Evolutionary conservation across 2,113 vertebrate species (phyloP).

Genomic region (Neotragus moschatus): DNA sequence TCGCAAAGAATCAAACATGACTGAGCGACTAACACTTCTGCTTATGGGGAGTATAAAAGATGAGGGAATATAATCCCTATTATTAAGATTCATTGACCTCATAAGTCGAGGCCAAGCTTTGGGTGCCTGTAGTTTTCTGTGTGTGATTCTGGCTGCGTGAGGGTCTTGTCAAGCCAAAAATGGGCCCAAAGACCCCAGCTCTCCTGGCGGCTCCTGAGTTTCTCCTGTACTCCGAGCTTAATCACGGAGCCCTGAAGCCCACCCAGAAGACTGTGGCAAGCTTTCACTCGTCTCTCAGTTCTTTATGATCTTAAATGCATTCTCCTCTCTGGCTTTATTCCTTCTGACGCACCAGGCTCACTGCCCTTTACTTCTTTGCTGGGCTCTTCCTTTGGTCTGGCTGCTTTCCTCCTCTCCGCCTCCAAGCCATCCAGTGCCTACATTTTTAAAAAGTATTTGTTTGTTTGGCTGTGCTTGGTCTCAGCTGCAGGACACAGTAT

Average conservation of each 20-base stretch:
- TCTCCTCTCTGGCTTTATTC: background rate
- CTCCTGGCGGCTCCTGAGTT: background rate
- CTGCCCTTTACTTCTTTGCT: background rate
- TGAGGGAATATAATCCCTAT: background rate
- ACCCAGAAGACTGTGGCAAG: background rate
- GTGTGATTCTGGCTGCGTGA: background rate
- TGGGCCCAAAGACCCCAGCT: background rate
- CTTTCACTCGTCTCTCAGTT: background rate
- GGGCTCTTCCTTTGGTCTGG: fast-evolving
- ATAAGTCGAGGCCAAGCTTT: background rate
- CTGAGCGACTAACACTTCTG: background rate
- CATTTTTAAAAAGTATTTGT: background rate
- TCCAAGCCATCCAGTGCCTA: background rate
- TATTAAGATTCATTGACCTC: background rate
- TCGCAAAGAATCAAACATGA: background rate
- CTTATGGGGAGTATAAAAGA: background rate
- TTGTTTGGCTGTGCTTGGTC: background rate
- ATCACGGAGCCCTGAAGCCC: background rate
- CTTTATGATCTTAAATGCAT: background rate
- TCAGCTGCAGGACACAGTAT: background rate
- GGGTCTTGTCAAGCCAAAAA: background rate
- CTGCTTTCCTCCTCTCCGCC: background rate
- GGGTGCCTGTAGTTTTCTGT: background rate
- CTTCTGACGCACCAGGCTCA: fast-evolving
- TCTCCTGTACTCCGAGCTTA: background rate